These are phyloP conservation scores for Drosophila varians DNA, from an alignment of 1,140 invertebrate species.

Conservation along the genomic window DNA sequence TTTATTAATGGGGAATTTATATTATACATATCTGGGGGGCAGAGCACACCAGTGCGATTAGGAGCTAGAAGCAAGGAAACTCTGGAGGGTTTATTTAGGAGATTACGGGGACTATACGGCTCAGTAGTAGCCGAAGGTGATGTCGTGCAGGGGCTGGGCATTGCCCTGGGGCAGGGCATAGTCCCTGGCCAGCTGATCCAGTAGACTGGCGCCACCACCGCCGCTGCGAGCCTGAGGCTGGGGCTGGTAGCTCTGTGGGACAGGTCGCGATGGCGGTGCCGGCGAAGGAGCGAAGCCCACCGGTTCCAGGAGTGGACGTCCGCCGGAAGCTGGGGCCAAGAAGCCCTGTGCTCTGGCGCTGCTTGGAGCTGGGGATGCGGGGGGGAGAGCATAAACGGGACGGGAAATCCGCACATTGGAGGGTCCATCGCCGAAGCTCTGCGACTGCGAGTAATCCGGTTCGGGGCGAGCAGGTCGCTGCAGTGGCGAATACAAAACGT, in stretches of 20 bases:
- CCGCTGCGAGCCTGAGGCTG: conserved; percentile 83
- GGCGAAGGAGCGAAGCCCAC: conserved; percentile 69
- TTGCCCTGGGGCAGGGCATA: conserved; percentile 89
- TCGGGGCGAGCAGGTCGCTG: conserved; percentile 76
- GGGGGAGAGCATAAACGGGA: conserved; percentile 77
- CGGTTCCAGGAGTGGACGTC: conserved; percentile 68
- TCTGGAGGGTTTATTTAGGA: conserved; percentile 19
- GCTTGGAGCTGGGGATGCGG: conserved; percentile 66
- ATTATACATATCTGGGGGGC: conserved; percentile 33
- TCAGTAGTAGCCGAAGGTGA: conserved; percentile 90
- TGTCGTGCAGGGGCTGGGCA: conserved; percentile 89
- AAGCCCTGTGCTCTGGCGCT: conserved; percentile 77
- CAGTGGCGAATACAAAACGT: conserved; percentile 78
- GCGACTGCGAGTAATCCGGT: conserved; percentile 75
- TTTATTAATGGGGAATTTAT: conserved; percentile 38
- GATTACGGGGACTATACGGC: background rate
- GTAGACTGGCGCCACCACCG: conserved; percentile 86
- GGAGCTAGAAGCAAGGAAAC: conserved; percentile 48
- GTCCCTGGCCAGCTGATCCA: conserved; percentile 91
- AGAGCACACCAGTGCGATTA: conserved; percentile 25
- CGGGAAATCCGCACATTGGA: conserved; percentile 79
- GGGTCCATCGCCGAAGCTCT: conserved; percentile 73
- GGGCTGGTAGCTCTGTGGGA: conserved; percentile 77
- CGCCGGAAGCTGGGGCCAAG: conserved; percentile 70
- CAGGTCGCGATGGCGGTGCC: conserved; percentile 57